Evolutionary conservation across 2,797 vertebrate species (phyloP), one percentile per base, ranked within the genome.

Genomic region (Acrossocheilus fasciatus): DNA sequence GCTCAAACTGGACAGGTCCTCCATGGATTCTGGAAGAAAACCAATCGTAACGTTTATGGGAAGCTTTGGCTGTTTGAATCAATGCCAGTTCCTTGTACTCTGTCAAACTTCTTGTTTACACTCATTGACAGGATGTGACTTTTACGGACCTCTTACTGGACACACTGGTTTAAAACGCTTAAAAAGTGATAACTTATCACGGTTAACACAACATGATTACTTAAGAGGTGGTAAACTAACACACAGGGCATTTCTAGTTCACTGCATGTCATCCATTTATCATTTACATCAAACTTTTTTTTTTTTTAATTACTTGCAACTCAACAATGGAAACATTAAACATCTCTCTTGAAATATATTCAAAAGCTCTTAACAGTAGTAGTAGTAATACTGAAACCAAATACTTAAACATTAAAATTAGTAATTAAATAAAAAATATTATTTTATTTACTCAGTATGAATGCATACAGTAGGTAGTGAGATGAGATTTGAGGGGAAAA

Each of bases 1-100:
- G 91, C 95, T 96, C 20, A 93, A 93, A 91, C 96, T 96, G 78
- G 96, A 96, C 91, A 99, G 93, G 85, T 97, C 96, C 95, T 99
- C 98, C 94, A 97, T 94, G 87, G 96, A 96, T 95, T 99, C 98
- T 99, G 88, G 86, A 85, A 83, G 82, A 77, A 52, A 68, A 36
- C 7, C 10, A 78, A 30, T 18, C 4, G 1, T 14, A 45, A n/a
- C 2, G 6, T 68, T 36, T 14, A 64, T 52, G 45, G 47, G 30
- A 20, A 52, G 26, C 15, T 75, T 50, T 41, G 54, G 17, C 18
- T 66, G 26, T 68, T n/a, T 66, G 78, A 64, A 64, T 80, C 57
- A 30, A 80, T 57, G 36, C 50, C 52, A 87, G 41, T n/a, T 69
- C 34, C 12, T 45, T 62, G 14, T 15, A 77, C 14, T 86, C 26